Base-by-base conservation (phyloP, 2,113 vertebrate species). In the Naja naja region DNA sequence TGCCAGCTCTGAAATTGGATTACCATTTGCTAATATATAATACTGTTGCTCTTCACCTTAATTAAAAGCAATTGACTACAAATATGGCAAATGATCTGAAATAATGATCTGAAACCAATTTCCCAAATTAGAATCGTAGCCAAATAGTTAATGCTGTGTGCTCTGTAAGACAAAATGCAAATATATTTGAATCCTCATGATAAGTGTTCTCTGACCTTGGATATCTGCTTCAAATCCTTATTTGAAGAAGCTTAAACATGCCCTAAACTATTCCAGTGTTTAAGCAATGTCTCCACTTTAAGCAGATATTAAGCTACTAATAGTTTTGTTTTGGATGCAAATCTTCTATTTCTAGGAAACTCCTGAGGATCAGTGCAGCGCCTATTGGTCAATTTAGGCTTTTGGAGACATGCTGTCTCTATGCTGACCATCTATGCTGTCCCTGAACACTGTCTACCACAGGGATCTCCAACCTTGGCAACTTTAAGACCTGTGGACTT, bases 1-100 rank as follows among this genome's bases (percentile, higher is more conserved):
- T 90, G 93, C 95, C 69, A 92, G 10, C 43, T 45, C 74, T 81
- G 74, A 81, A 81, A 39, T 43, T 39, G 74, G 34, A 20, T 81
- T 39, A 43, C 34, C 74, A 81, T 81, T 81, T 43, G 34, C 34
- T 23, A 81, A 81, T 39, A 43, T 22, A 43, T 43, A 81, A 81
- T 81, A 39, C 2, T 20, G n/a, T 81, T 81, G 74, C 74, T 81
- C 74, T 22, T 43, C 7, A 22, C 18, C 34, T 81, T 81, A 81
- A 81, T 39, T 47, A 34, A 91, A 91, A 91, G 16, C 14, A 55
- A 91, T 45, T 85, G 43, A 18, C 27, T 86, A 30, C 45, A 91
- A 91, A 86, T 56, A 39, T 54, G 43, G 60, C 9, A 18, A 69
- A 49, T 23, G 89, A 52, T 90, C 45, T 74, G 27, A 14, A 45